Evolutionary conservation across 2,888 invertebrate species (phyloP), one percentile per base, ranked within the genome.

Genomic region (Agriotes lineatus): DNA sequence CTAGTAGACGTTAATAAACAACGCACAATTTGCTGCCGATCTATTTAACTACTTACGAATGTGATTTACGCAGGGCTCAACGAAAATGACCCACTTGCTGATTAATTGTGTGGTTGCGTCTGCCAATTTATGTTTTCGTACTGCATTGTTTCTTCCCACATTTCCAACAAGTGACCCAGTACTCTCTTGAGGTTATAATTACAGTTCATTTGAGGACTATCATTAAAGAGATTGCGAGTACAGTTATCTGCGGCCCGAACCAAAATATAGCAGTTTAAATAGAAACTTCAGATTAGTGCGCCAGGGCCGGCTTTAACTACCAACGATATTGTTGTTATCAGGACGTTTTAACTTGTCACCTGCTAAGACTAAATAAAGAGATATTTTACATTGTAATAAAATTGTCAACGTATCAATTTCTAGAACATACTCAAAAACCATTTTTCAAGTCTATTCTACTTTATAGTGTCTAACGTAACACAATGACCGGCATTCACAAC

Each of bases 161-260:
- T 50, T 50, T 45, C 20, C 20, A 20, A 45, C 50, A 33, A 33
- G 30, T 50, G 50, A 50, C 50, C 50, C 50, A 50, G 33, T 50
- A 50, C 50, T 50, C 30, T 33, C 50, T 25, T 33, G 30, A 33
- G 30, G 30, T 50, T 50, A 50, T 50, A 50, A 50, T 50, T 50
- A 33, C 50, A 50, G 30, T 50, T 50, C 25, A 50, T 50, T 50
- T 33, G 30, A 25, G 50, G 50, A 33, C 50, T 50, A 50, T 50
- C 50, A 50, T 50, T 50, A 50, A 50, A 50, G 50, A 30, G 50
- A 50, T 50, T 50, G 50, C 50, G 10, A 20, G 50, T 30, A 50
- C 50, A 14, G 50, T 50, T 50, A 50, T 25, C 10, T 33, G 12
- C 30, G 50, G 7, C 14, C 30, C 30, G 50, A 9, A 2, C 50